Conservation (phyloP, 2,113 vertebrate genomes). For the Aldabrachelys gigantea region DNA sequence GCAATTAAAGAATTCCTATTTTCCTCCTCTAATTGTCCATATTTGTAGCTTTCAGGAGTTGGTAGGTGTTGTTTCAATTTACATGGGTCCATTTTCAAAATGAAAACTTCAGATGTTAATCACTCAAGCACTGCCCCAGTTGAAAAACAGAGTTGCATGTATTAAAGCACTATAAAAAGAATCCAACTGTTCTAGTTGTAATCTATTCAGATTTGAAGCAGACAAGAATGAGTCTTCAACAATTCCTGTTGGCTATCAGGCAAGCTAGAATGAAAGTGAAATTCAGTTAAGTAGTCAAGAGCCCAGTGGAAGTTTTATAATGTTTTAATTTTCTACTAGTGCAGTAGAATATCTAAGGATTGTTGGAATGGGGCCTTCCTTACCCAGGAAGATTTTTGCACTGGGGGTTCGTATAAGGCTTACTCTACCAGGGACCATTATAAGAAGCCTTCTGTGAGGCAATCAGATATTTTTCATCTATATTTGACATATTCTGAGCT, state of each 20-base stretch:
- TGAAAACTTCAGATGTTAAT: neutral
- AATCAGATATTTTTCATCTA: neutral
- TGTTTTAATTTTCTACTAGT: neutral
- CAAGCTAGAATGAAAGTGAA: neutral
- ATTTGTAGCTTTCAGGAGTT: neutral
- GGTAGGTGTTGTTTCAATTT: neutral
- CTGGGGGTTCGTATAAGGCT: neutral
- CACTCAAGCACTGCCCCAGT: rapidly evolving
- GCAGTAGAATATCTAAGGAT: neutral
- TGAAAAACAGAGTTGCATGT: neutral
- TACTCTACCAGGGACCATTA: too few species aligned
- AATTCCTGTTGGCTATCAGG: neutral
- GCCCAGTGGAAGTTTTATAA: neutral
- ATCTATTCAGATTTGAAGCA: neutral
- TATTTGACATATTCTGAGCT: neutral
- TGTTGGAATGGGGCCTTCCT: neutral
- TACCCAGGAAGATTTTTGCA: neutral
- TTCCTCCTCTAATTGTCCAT: neutral
- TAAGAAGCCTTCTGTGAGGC: neutral
- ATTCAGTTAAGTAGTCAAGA: neutral
- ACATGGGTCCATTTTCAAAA: neutral
- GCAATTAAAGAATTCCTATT: neutral
- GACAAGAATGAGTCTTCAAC: neutral
- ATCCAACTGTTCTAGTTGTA: neutral
- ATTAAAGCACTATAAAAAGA: neutral